Percentiles rank a stretch among this genome's conserved stretches.
These are phyloP conservation scores for Eumacrocentrus americanus DNA, from an alignment of 2,888 invertebrate species.

Conservation along the genomic window DNA sequence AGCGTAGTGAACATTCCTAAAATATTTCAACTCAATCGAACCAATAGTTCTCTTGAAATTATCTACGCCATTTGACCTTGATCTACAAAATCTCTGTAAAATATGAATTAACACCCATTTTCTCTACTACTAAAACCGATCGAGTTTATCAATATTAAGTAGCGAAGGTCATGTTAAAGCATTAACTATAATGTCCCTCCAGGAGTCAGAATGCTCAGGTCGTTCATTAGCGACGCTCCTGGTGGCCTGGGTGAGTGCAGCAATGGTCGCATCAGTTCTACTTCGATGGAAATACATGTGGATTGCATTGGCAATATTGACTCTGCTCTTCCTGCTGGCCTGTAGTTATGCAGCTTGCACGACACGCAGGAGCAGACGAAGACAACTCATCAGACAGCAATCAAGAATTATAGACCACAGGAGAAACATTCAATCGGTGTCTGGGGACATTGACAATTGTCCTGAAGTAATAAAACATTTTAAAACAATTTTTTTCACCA, in stretches of 20 bases:
- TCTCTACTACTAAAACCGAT: too few relatives aligned
- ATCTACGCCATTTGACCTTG: too few relatives aligned
- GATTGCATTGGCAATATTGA: conserved; percentile 47
- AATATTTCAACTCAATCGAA: too few relatives aligned
- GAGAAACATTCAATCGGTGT: conserved; percentile 42
- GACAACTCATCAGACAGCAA: conserved; percentile 29
- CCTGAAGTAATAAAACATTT: conserved; percentile 32
- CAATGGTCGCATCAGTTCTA: conserved; percentile 47
- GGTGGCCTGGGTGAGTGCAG: conserved; percentile 48
- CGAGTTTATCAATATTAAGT: too few relatives aligned
- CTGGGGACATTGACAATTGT: conserved; percentile 38
- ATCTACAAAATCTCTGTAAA: too few relatives aligned
- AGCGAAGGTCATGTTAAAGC: too few relatives aligned
- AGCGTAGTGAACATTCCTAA: too few relatives aligned
- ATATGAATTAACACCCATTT: too few relatives aligned
- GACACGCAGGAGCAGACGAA: conserved; percentile 35
- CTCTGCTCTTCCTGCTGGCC: conserved; percentile 46
- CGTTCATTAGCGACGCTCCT: conserved; percentile 47
- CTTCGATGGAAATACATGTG: conserved; percentile 51
- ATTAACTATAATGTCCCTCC: too few relatives aligned
- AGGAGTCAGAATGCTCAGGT: conserved; percentile 42
- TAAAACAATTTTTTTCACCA: neutral
- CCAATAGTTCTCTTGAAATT: too few relatives aligned
- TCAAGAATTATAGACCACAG: conserved; percentile 31
- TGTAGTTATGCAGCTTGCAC: conserved; percentile 47